Evolutionary conservation across 1,140 invertebrate genomes (phyloP), one percentile per base, ranked within the genome.

Genomic region (Anastatus disparis): DNA sequence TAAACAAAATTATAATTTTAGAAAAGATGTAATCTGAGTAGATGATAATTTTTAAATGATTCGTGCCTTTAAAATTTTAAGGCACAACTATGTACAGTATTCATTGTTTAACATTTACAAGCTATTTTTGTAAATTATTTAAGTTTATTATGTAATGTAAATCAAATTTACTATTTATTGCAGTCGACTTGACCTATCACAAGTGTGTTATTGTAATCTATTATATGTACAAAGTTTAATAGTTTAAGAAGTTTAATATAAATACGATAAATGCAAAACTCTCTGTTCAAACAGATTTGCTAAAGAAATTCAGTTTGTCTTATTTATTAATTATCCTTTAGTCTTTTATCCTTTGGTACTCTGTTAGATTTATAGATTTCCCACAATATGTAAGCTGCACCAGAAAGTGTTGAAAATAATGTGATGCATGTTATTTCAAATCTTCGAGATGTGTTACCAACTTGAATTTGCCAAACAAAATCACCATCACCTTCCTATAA

Each of bases 401-500:
- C 76, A 4, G 75, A 10, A 56, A 69, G 15, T 3, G 77, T 80
- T 27, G 73, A 22, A 9, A 78, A 22, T 38, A 80, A 38, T 20
- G 82, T 84, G 6, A 66, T 52, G 27, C 27, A 74, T 42, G 74
- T 78, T 7, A 82, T 74, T 29, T 48, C 22, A 13, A 42, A 31
- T 13, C 42, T 65, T 17, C 73, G 38, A 4, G 68, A 74, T 6
- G 62, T 69, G 22, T 82, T 64, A 15, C 84, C 84, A 24, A 85
- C 75, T 10, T 83, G 82, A 67, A 84, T 64, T 59, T 59, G 61
- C 83, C 82, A 85, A 27, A 74, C 15, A 40, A 72, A 63, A 27
- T 81, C 75, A 7, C 74, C 40, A 55, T 77, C 40, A 22, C 74
- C 75, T 53, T 75, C 52, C 81, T 82, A 70, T 76, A 75, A 75